Percentiles rank a stretch among this genome's conserved stretches.
These are phyloP conservation scores for Coptodon bakossiorum DNA, from an alignment of 2,113 vertebrate species.

Conservation along the genomic window DNA sequence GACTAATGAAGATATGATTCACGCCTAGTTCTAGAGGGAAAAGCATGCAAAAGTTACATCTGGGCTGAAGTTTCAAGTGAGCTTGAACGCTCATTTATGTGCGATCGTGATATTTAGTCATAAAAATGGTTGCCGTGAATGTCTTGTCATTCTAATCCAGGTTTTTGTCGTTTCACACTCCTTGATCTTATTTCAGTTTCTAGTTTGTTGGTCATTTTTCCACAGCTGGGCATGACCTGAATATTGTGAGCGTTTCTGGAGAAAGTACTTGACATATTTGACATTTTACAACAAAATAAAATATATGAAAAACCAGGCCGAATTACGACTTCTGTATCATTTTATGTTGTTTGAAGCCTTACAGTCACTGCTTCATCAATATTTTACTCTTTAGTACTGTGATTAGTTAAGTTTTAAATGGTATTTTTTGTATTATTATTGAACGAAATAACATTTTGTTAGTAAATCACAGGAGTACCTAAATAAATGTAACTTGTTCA, in stretches of 20 bases:
- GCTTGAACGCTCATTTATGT: background rate
- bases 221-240: background rate
- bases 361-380: background rate
- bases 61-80: background rate
- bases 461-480: background rate
- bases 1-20: background rate
- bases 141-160: background rate
- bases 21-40: background rate
- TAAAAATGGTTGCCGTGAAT: background rate
- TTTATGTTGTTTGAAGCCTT: background rate
- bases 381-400: background rate
- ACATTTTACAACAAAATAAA: background rate
- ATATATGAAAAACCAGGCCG: fast-evolving
- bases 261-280: background rate
- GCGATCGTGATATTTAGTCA: background rate
- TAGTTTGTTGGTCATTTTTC: background rate
- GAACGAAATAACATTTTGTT: background rate
- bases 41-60: background rate
- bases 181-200: background rate
- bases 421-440: background rate
- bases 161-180: fast-evolving
- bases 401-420: background rate
- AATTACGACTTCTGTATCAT: background rate
- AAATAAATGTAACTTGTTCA: background rate
- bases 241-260: fast-evolving